Conservation (phyloP, 2,113 vertebrate species). For the Paracanthobrama guichenoti region DNA sequence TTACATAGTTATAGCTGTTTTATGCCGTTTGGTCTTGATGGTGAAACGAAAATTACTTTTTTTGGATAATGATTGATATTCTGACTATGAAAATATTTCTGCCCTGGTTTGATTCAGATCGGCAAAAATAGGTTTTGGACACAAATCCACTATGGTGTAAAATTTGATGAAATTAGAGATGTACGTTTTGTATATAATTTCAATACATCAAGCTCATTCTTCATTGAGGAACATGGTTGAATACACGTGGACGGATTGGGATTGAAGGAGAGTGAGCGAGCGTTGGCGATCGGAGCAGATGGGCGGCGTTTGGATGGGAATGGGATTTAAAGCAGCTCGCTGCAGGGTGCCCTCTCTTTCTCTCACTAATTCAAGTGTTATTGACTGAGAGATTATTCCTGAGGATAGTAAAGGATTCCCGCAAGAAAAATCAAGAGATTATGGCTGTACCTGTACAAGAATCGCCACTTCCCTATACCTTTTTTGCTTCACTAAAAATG, state of each 20-base stretch:
- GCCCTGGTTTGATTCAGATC: too few relatives aligned
- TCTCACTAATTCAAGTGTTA: slow-evolving; percentile 29
- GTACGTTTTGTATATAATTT: background rate
- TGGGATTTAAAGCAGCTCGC: slow-evolving; percentile 37
- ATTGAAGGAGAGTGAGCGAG: background rate
- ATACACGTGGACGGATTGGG: background rate
- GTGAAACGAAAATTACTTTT: too few relatives aligned
- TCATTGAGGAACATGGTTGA: background rate
- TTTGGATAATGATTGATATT: too few relatives aligned
- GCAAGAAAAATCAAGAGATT: slow-evolving; percentile 48
- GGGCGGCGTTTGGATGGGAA: slow-evolving; percentile 27
- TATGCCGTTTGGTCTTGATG: too few relatives aligned
- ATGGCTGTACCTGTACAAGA: slow-evolving; percentile 57
- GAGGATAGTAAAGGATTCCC: slow-evolving; percentile 11
- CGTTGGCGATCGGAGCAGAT: slow-evolving; percentile 29
- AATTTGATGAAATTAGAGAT: too few relatives aligned
- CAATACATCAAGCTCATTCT: background rate
- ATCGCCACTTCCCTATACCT: background rate
- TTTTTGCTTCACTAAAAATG: background rate
- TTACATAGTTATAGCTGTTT: too few relatives aligned
- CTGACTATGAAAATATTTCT: too few relatives aligned
- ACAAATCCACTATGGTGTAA: too few relatives aligned
- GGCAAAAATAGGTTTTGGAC: too few relatives aligned
- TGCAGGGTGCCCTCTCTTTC: background rate
- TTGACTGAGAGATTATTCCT: slow-evolving; percentile 50